Conservation (phyloP, 2,888 invertebrate genomes). For the Zygaena filipendulae region DNA sequence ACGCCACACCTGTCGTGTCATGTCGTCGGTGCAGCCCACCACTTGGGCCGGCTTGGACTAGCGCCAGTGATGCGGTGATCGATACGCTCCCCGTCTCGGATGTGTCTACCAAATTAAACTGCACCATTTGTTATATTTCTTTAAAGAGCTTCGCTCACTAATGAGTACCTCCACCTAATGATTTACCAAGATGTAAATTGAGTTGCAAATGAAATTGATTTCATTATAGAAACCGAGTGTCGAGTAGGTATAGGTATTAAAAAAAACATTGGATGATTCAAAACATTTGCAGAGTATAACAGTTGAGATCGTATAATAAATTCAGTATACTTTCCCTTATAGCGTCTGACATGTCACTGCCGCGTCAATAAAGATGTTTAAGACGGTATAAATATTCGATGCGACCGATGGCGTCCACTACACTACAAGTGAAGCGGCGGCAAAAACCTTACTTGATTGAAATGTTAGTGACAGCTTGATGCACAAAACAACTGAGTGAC, state of each 20-base stretch:
- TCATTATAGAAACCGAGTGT: no score
- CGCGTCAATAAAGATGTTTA: slow-evolving; percentile 65
- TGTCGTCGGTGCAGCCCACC: slow-evolving; percentile 60
- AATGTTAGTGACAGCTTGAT: slow-evolving; percentile 63
- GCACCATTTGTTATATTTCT: slow-evolving; percentile 60
- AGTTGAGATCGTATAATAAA: no score
- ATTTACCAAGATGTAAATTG: no score
- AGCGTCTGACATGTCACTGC: slow-evolving; percentile 41
- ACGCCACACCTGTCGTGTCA: slow-evolving; percentile 61
- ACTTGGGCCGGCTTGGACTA: slow-evolving; percentile 55
- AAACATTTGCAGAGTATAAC: no score
- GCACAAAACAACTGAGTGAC: slow-evolving; percentile 61
- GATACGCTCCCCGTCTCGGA: slow-evolving; percentile 55
- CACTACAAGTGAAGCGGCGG: slow-evolving; percentile 43
- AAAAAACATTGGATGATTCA: not conserved
- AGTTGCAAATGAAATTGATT: no score
- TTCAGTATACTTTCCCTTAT: slow-evolving; percentile 42
- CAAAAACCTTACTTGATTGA: slow-evolving; percentile 60
- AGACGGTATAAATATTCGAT: slow-evolving; percentile 60
- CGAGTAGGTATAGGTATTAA: not conserved
- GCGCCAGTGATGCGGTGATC: slow-evolving; percentile 57
- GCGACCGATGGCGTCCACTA: slow-evolving; percentile 39
- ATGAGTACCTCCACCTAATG: no score
- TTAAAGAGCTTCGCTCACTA: slow-evolving; percentile 49
- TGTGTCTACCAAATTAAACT: slow-evolving; percentile 67